phyloP scores from a whole-genome alignment of 2,888 invertebrate genomes.

The Tortricodes alternella region DNA sequence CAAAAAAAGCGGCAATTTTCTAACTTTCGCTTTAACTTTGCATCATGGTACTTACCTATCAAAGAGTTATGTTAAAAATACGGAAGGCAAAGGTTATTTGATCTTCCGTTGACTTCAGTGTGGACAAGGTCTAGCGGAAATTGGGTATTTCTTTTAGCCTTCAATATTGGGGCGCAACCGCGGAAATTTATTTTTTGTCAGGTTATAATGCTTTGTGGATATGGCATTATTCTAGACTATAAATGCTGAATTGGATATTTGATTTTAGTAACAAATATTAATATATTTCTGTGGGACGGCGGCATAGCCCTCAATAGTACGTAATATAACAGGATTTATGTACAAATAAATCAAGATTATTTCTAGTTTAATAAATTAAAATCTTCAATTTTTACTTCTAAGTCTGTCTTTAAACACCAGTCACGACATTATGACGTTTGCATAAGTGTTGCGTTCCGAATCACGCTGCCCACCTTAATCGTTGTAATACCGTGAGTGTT shows the following conservation, averaged over 20 bases:
- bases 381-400: no score
- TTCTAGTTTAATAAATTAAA: no score
- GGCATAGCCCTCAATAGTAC: no score
- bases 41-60: not conserved
- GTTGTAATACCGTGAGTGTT: no score
- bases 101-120: not conserved
- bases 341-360: no score
- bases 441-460: no score
- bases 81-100: slow-evolving; percentile 9
- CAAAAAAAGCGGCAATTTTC: no score
- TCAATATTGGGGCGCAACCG: slow-evolving; percentile 4
- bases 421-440: no score
- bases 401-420: no score
- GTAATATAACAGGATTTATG: no score
- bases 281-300: not conserved
- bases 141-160: slow-evolving; percentile 9
- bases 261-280: not conserved
- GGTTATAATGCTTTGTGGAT: not conserved
- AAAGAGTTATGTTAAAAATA: not conserved
- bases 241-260: not conserved
- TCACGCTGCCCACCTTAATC: no score
- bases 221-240: not conserved
- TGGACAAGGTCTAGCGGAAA: slow-evolving; percentile 7
- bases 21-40: not conserved
- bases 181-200: not conserved